phyloP scores from a whole-genome alignment of 2,113 vertebrate species.

The Neodontobutis hainanensis region DNA sequence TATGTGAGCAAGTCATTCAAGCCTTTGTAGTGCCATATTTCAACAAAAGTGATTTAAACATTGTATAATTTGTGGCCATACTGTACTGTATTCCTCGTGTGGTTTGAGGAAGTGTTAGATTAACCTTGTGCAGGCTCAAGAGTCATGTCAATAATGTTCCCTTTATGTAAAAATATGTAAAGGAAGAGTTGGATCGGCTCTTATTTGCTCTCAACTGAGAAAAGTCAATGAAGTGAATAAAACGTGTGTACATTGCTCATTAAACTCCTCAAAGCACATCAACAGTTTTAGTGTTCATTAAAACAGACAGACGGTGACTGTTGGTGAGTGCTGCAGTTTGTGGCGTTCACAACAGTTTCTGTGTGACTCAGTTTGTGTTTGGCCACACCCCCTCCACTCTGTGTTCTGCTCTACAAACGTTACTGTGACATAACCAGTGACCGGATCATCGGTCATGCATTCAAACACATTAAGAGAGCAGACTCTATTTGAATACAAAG shows the following conservation, averaged over 20 bases:
- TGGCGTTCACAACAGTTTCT: conserved; percentile 24
- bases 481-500: conserved; percentile 34
- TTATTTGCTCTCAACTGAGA: no score
- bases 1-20: conserved; percentile 28
- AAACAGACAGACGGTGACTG: neutral
- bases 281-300: conserved; percentile 3
- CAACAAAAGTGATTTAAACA: conserved; percentile 5
- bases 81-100: neutral
- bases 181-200: neutral
- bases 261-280: neutral
- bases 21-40: conserved; percentile 20
- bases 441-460: conserved; percentile 62
- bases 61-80: neutral
- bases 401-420: conserved; percentile 62
- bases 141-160: no score
- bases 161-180: neutral
- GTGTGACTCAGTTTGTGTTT: conserved; percentile 43
- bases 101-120: conserved; percentile 2
- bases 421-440: conserved; percentile 53
- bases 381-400: conserved; percentile 44
- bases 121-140: conserved; percentile 1
- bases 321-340: neutral
- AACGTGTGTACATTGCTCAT: neutral
- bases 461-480: conserved; percentile 40
- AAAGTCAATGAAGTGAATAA: no score